phyloP scores from a whole-genome alignment of 2,113 vertebrate species.

The Anhinga rufa region DNA sequence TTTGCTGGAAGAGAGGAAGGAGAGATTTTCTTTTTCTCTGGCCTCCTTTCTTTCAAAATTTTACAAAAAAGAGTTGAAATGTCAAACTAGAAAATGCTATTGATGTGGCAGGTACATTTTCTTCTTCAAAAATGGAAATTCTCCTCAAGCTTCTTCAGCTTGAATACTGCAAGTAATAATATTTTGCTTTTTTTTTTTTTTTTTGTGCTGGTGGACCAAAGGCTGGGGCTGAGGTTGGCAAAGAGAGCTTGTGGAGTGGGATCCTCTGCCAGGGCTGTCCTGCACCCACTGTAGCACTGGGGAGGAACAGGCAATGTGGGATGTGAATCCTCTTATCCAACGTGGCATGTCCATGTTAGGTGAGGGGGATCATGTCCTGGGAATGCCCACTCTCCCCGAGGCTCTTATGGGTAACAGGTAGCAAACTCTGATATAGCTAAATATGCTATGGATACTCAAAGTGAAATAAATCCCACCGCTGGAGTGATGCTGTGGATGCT shows the following conservation, averaged over 20 bases:
- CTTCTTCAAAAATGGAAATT: not conserved
- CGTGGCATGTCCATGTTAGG: fast-evolving
- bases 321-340: not conserved
- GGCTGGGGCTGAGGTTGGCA: not conserved
- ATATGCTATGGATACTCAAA: not conserved
- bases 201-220: not conserved
- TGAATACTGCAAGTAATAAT: not conserved
- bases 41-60: not conserved
- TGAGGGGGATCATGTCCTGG: not conserved
- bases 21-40: not conserved
- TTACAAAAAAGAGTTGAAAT: not conserved
- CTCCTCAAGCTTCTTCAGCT: not conserved
- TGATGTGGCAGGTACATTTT: not conserved
- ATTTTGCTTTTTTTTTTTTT: not conserved
- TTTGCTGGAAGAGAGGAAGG: not conserved
- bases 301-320: not conserved
- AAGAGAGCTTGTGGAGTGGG: not conserved
- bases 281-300: not conserved
- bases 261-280: not conserved
- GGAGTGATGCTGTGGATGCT: not conserved
- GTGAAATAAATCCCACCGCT: not conserved
- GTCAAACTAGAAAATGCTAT: not conserved
- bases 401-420: not conserved
- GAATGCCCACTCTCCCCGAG: not conserved
- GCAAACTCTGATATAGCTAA: not conserved